Conservation (phyloP, 2,113 vertebrate species). For the Phylloscopus trochilus region DNA sequence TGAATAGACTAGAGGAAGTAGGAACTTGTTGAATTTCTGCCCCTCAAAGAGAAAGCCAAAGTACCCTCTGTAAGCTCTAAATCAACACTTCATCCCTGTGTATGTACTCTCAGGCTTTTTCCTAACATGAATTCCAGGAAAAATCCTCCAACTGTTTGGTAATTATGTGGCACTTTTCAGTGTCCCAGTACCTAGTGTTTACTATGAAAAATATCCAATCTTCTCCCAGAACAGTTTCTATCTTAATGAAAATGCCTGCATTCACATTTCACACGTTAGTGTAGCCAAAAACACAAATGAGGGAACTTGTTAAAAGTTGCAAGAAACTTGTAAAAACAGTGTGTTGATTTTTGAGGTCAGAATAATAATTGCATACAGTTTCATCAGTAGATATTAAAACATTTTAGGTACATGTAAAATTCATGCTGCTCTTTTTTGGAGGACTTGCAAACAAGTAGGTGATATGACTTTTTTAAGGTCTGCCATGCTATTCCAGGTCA, state of each 20-base stretch:
- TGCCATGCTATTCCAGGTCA: not conserved
- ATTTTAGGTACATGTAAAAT: not conserved
- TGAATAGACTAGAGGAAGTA: conserved; percentile 10
- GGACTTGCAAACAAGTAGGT: not conserved
- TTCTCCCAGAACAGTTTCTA: not conserved
- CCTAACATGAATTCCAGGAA: not conserved
- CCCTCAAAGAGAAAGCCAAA: not conserved
- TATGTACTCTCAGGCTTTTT: not conserved
- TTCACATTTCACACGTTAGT: not conserved
- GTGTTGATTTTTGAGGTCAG: not conserved
- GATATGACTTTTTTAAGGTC: not conserved
- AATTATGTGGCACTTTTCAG: not conserved
- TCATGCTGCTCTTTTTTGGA: not conserved
- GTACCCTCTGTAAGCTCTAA: not conserved
- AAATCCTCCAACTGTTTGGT: not conserved
- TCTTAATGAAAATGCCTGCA: not conserved
- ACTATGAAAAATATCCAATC: not conserved
- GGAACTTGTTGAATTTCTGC: not conserved
- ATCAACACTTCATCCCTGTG: not conserved
- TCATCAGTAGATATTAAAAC: not conserved
- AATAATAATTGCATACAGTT: not conserved
- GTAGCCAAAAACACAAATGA: not conserved
- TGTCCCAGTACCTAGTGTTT: not conserved
- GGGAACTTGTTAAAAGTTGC: not conserved
- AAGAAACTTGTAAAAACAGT: not conserved